Percentiles rank a stretch among this genome's conserved stretches.
These are phyloP conservation scores for Aulostomus chinensis DNA, from an alignment of 2,797 vertebrate genomes.

Conservation along the genomic window DNA sequence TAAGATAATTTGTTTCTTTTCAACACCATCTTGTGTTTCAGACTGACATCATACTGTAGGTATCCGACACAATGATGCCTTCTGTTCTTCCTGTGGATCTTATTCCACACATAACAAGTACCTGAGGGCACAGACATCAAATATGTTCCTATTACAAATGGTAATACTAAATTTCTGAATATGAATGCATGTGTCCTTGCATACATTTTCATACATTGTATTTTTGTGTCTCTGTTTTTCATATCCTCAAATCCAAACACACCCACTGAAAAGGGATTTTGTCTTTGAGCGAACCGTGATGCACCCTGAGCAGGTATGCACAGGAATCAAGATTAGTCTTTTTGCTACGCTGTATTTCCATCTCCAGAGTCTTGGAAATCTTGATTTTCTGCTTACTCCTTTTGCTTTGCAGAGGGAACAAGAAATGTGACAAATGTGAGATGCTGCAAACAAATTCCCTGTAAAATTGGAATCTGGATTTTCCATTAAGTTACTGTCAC, in stretches of 20 bases:
- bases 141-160: neutral
- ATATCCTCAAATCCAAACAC: neutral
- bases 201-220: constrained; percentile 1
- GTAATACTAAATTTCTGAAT: constrained; percentile 6
- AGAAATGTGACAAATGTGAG: constrained; percentile 19
- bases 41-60: constrained; percentile 50
- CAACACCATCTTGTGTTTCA: constrained; percentile 45
- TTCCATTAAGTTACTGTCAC: too few species aligned
- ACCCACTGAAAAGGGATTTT: constrained; percentile 3
- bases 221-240: constrained; percentile 1
- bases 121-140: constrained; percentile 1
- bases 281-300: constrained; percentile 40
- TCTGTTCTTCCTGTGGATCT: constrained; percentile 23
- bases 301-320: constrained; percentile 46
- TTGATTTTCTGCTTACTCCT: constrained; percentile 44
- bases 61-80: constrained; percentile 6
- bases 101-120: constrained; percentile 24
- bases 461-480: too few species aligned
- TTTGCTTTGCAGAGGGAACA: constrained; percentile 24
- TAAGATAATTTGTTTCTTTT: constrained; percentile 50
- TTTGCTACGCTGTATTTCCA: constrained; percentile 40
- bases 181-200: neutral
- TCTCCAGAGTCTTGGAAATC: constrained; percentile 38
- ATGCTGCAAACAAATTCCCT: too few species aligned
- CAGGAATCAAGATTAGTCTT: constrained; percentile 47